These are phyloP conservation scores for Oryctolagus cuniculus DNA, from an alignment of 2,113 vertebrate genomes.

Conservation along the genomic window mOryCun1.1 NC_091432.1:102492501-102493000, in stretches of 20 bases:
- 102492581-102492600: conserved; percentile 18
- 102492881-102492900: neutral
- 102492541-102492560: conserved; percentile 35
- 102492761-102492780: neutral
- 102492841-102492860: neutral
- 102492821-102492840: conserved; percentile 5
- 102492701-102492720: neutral
- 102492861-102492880: neutral
- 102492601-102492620: neutral
- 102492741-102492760: neutral
- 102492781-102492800: neutral
- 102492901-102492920: neutral
- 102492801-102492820: neutral
- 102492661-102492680: conserved; percentile 3
- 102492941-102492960: neutral
- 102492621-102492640: neutral
- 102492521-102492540: neutral
- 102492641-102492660: conserved; percentile 28
- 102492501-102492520: neutral
- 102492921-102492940: neutral
- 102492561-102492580: neutral
- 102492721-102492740: conserved; percentile 24
- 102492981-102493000: neutral
- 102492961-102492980: neutral
- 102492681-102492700: neutral